Evolutionary conservation across 2,888 invertebrate genomes (phyloP), one percentile per base, ranked within the genome.

Genomic region (Rapana venosa): DNA sequence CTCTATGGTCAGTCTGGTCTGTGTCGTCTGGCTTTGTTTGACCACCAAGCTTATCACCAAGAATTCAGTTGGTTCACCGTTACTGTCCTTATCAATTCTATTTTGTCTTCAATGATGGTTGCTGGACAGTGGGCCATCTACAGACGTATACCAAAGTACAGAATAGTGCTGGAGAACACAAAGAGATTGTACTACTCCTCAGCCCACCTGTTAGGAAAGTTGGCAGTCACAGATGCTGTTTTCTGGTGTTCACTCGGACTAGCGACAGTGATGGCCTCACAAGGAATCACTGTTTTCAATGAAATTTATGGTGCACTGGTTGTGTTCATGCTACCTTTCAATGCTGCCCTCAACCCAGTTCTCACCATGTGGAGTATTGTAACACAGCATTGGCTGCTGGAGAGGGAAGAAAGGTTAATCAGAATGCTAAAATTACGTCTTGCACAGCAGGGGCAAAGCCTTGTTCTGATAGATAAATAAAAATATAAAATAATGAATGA

Each of bases 61-160:
- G 47, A 15, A 11, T 83, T 83, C 47, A 83, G 20, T 4, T 83
- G 81, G 81, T 83, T 83, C 81, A 83, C 36, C 4, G 81, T 83
- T 22, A 36, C 30, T 26, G 11, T 47, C 11, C 6, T 26, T 6
- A 26, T 83, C 81, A 83, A 83, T 22, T 83, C 20, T 26, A 26
- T 83, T 20, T 26, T 26, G 26, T 26, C 17, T 30, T 83, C 13
- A 30, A 20, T 83, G 36, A 47, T 47, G 17, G 6, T 83, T 22
- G 47, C 47, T 26, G 47, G 81, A 13, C 47, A 83, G 36, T 22
- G 22, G 22, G 81, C 6, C 81, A 83, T 83, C 81, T 15, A 26
- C 47, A 36, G 36, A 26, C 36, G 11, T 4, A 47, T 36, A 8
- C 81, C 47, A 15, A 83, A 13, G 22, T 47, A 26, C 47, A 36